phyloP scores from a whole-genome alignment of 2,113 vertebrate species.

The Myiozetetes cayanensis region DNA sequence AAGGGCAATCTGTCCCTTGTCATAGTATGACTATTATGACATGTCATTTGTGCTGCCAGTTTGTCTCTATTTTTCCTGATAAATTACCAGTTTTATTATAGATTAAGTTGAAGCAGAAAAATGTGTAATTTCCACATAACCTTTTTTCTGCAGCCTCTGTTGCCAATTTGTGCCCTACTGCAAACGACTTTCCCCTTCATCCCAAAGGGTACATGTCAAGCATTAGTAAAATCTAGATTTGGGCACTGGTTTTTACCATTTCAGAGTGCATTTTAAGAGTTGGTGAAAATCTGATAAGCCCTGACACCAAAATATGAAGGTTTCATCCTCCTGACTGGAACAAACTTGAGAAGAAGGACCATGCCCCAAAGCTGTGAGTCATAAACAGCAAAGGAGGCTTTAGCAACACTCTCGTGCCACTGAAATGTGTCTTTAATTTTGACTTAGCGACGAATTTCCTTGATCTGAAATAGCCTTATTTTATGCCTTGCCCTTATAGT shows the following conservation, averaged over 20 bases:
- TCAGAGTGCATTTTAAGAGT: neutral
- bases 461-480: neutral
- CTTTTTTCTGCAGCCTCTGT: neutral
- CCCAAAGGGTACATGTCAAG: neutral
- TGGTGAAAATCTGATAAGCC: neutral
- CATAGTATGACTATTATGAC: neutral
- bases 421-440: neutral
- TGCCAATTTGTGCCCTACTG: neutral
- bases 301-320: neutral
- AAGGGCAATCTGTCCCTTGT: conserved; percentile 9
- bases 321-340: neutral
- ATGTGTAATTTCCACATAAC: neutral
- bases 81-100: conserved; percentile 21
- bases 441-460: neutral
- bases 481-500: neutral
- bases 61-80: conserved; percentile 4
- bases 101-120: neutral
- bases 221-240: neutral
- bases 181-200: neutral
- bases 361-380: rapidly evolving
- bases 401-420: neutral
- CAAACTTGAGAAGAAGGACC: neutral
- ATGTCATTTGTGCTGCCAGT: conserved; percentile 2
- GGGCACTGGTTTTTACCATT: neutral
- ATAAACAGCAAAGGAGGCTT: neutral